phyloP scores from a whole-genome alignment of 2,888 invertebrate genomes.

The Aphodius sticticus region DNA sequence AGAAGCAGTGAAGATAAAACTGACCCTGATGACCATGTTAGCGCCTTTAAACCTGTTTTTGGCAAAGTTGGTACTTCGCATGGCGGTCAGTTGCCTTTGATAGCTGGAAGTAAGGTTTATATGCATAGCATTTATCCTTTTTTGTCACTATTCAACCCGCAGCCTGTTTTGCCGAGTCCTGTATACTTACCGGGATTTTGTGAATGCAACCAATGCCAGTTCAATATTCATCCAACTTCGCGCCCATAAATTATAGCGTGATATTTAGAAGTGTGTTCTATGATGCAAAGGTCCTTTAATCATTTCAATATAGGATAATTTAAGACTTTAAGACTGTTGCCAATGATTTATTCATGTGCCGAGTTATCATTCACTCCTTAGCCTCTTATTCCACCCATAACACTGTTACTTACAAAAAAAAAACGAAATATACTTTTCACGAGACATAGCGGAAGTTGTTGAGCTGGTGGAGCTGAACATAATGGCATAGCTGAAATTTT shows the following conservation, averaged over 20 bases:
- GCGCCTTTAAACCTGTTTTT: conserved; percentile 58
- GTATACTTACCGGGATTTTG: conserved; percentile 61
- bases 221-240: conserved; percentile 51
- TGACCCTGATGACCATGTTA: conserved; percentile 47
- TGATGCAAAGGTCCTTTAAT: not conserved
- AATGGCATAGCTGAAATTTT: too few relatives aligned
- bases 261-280: not conserved
- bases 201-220: conserved; percentile 60
- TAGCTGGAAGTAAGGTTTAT: conserved; percentile 56
- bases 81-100: conserved; percentile 49
- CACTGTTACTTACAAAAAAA: too few relatives aligned
- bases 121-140: conserved; percentile 61
- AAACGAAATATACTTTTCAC: too few relatives aligned
- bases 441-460: too few relatives aligned
- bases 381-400: too few relatives aligned
- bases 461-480: too few relatives aligned
- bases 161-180: conserved; percentile 58
- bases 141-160: conserved; percentile 58
- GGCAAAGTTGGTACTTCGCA: conserved; percentile 40
- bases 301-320: not conserved
- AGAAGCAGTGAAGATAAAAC: conserved; percentile 41
- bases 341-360: too few relatives aligned
- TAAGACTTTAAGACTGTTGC: not conserved
- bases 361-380: too few relatives aligned
- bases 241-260: conserved; percentile 26